Evolutionary conservation across 2,888 invertebrate genomes (phyloP).

Genomic region (Dexiosoma caninum): DNA sequence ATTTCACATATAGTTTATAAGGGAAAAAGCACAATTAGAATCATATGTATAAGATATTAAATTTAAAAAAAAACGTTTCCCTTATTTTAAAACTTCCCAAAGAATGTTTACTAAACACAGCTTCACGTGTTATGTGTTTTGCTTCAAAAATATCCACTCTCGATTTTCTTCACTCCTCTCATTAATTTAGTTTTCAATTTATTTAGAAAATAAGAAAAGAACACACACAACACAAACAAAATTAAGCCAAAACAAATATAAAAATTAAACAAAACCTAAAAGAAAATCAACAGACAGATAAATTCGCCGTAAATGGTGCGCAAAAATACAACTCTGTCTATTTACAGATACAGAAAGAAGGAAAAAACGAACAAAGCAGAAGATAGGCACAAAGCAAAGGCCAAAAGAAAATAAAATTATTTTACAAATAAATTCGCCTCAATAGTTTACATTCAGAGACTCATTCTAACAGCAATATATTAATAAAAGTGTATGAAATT

Average conservation of each 20-base stretch:
- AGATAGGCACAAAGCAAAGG: conserved; percentile 41
- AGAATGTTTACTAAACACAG: conserved; percentile 58
- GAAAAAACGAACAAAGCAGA: conserved; percentile 25
- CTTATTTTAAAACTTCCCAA: background rate
- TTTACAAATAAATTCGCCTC: conserved; percentile 62
- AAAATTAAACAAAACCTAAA: too few species aligned
- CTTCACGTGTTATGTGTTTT: conserved; percentile 53
- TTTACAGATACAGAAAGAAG: conserved; percentile 17
- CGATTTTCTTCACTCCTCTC: background rate
- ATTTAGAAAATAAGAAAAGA: conserved; percentile 48
- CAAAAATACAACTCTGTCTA: conserved; percentile 37
- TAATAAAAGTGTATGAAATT: conserved; percentile 14
- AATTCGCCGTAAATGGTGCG: conserved; percentile 50
- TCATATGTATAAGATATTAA: too few species aligned
- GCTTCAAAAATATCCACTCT: background rate
- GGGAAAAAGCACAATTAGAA: too few species aligned
- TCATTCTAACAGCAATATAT: conserved; percentile 35
- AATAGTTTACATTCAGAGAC: conserved; percentile 53
- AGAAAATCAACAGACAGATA: conserved; percentile 13
- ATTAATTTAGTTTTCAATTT: conserved; percentile 20
- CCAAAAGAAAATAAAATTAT: conserved; percentile 48
- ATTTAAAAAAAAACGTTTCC: background rate
- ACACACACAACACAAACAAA: conserved; percentile 26
- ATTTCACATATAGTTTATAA: too few species aligned
- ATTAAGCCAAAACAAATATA: conserved; percentile 45